phyloP scores from a whole-genome alignment of 1,140 invertebrate genomes.

The Drosophila jambulina region DNA sequence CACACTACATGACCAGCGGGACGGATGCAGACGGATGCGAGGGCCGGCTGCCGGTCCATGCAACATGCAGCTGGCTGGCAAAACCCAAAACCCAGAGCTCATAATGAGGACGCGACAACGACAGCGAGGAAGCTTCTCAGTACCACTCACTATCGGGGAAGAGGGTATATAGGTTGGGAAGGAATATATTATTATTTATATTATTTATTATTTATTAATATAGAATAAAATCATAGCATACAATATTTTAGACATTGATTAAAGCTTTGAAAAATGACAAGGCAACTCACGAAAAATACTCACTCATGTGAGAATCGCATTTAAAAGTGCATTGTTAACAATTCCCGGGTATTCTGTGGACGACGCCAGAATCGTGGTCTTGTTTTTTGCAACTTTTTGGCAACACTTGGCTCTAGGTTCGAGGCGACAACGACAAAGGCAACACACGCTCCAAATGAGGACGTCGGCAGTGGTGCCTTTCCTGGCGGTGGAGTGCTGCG shows the following conservation, averaged over 20 bases:
- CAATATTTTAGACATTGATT: neutral
- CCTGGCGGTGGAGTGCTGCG: conserved; percentile 11
- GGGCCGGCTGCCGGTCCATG: conserved; percentile 9
- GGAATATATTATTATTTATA: too few species aligned
- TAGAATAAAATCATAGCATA: too few species aligned
- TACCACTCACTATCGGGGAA: neutral
- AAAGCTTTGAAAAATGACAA: too few species aligned
- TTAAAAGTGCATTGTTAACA: neutral
- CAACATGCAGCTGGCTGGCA: conserved; percentile 54
- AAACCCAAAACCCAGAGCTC: conserved; percentile 43
- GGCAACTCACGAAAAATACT: neutral
- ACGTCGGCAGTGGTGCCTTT: conserved; percentile 36
- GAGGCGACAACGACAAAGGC: conserved; percentile 57
- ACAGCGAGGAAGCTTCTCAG: conserved; percentile 23
- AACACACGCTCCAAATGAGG: conserved; percentile 53
- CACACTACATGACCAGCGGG: conserved; percentile 46
- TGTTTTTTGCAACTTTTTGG: conserved; percentile 36
- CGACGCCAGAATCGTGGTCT: neutral
- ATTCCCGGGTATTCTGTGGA: neutral
- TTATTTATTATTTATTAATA: too few species aligned
- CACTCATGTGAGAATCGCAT: neutral
- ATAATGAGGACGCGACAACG: conserved; percentile 62
- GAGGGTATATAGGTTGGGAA: conserved; percentile 1
- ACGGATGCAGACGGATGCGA: neutral
- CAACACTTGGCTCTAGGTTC: conserved; percentile 50